Base-by-base conservation (phyloP, 2,113 vertebrate genomes). In the Nothobranchius kuhntae region DNA sequence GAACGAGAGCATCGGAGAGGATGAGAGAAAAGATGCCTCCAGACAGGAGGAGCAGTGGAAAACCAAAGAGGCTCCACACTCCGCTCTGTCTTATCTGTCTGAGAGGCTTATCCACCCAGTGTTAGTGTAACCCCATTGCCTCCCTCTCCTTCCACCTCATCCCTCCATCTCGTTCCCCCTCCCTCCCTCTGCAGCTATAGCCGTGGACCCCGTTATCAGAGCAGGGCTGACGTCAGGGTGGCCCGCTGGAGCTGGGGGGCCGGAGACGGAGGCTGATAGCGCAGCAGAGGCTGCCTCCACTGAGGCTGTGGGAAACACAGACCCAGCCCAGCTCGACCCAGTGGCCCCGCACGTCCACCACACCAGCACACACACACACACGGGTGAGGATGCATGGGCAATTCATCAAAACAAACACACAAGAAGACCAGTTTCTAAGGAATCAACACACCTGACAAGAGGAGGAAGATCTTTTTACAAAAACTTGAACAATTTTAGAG, bases 81-180 rank as follows among this genome's bases (percentile, higher is more conserved):
- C 77, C 69, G 82, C 78, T 80, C 62, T n/a, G 65, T 84, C 90
- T 93, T 94, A 94, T 93, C 92, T 91, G 88, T 90, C 87, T 88
- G 57, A 77, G 60, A 75, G 87, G 86, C 88, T 93, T 94, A 93
- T 94, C 93, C 91, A 87, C 79, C 42, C 87, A 92, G 87, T 94
- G 93, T 93, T 94, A 92, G 93, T 93, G 88, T 93, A 92, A 94
- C 90, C 91, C 90, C 83, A 83, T 77, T 85, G 77, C 75, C 74
- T 78, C 81, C 72, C 74, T 77, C 76, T 82, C 75, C 77, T 66
- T 76, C 84, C 80, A 84, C 76, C 84, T 81, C 87, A 82, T 85
- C 83, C 82, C 81, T 82, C 78, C 86, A 55, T 75, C 78, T 56
- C 45, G 1, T 7, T 6, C 67, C 56, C 66, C 53, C 21, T 21